Base-by-base conservation (phyloP, 1,140 invertebrate species). In the Platyscapa corneri region DNA sequence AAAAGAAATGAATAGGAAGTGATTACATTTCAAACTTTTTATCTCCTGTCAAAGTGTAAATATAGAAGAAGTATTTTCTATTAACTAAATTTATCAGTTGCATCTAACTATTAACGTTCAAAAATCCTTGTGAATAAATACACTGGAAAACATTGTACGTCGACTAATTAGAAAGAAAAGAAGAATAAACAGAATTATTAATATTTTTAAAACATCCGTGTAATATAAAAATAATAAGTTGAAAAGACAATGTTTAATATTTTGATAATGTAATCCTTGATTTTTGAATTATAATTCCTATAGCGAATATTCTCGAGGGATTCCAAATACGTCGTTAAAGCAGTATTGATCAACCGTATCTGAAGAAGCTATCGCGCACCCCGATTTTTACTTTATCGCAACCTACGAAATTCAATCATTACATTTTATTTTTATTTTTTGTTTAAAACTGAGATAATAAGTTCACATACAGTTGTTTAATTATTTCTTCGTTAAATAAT, bases 261-360 rank as follows among this genome's bases (percentile, higher is more conserved):
- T 20, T 60, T n/a, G 37, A 27, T 60, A 8, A 39, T 1, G 56
- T 23, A 49, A 27, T n/a, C 8, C 32, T 34, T 16, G 12, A 49
- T 64, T 65, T 60, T 18, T 37, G 10, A 16, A 30, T 7, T 23
- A 23, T n/a, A 32, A 7, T 42, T 65, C n/a, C n/a, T 20, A 12
- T 23, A 46, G 34, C 12, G 46, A 56, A 53, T 30, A 82, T 75
- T 72, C n/a, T 12, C 32, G 18, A 74, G 6, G 67, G 53, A 82
- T 74, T 39, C 1, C 30, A 60, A 53, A 12, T 18, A 32, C 23
- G 32, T 14, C 80, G 27, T 53, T 32, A 56, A 39, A 74, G 32
- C 80, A 82, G 80, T 82, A 82, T 82, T 75, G 80, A 82, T 82
- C 80, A 82, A 30, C 78, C 46, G 23, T 70, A n/a, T 82, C 14